Conservation (phyloP, 2,113 vertebrate genomes). For the Thalassarche chlororhynchos region DNA sequence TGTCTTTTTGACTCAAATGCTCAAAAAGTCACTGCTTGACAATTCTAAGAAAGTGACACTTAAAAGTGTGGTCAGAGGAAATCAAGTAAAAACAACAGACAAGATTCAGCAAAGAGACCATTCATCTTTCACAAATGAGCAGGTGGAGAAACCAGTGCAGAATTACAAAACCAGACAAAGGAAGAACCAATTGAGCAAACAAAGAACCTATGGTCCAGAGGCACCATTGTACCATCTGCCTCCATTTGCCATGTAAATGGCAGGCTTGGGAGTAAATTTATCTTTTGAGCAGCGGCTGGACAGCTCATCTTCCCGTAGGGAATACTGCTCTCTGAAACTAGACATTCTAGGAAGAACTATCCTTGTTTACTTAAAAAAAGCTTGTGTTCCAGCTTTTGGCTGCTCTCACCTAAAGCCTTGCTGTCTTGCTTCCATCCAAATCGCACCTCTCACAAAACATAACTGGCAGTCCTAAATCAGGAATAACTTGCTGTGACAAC, state of each 20-base stretch:
- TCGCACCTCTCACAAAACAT: neutral
- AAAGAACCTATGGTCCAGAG: neutral
- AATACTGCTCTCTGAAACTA: neutral
- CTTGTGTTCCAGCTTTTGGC: neutral
- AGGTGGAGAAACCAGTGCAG: neutral
- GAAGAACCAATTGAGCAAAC: neutral
- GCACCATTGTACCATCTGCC: neutral
- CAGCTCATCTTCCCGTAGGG: neutral
- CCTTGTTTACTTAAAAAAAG: neutral
- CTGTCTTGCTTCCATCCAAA: neutral
- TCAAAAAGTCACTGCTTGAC: neutral
- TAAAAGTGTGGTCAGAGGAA: neutral
- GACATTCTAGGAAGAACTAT: neutral
- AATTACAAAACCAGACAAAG: neutral
- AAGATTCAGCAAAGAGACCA: neutral
- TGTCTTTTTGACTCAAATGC: neutral
- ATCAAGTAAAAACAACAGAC: neutral
- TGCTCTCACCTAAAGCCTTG: neutral
- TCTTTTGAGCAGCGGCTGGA: neutral
- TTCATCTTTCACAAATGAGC: slow-evolving; percentile 12
- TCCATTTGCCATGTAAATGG: neutral
- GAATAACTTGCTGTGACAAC: neutral
- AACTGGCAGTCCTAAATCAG: neutral
- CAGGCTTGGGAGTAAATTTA: neutral
- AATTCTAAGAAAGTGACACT: neutral